Conservation (phyloP, 2,113 vertebrate genomes). For the Lontra canadensis region DNA sequence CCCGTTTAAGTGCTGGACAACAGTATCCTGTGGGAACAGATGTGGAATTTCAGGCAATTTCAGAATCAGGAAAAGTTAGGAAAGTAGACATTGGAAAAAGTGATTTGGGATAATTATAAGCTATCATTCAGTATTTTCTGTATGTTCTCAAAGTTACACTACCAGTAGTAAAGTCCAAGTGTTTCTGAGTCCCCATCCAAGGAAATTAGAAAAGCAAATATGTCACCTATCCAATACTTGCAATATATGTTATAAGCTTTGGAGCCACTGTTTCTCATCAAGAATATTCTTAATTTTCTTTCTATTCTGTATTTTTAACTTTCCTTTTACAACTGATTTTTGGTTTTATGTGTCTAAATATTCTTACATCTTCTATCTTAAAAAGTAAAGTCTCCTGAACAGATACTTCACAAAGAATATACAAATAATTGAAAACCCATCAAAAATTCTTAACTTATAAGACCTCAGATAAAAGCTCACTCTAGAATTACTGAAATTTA, state of each 20-base stretch:
- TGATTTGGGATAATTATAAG: background rate
- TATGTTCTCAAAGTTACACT: background rate
- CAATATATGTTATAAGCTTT: background rate
- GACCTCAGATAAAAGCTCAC: background rate
- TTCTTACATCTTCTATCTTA: background rate
- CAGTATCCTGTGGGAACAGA: background rate
- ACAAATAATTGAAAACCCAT: background rate
- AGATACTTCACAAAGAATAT: background rate
- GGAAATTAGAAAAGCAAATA: background rate
- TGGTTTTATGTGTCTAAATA: constrained; percentile 16
- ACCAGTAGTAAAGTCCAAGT: background rate
- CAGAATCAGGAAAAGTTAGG: background rate
- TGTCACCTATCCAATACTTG: background rate
- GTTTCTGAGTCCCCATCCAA: background rate
- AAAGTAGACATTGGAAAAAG: background rate
- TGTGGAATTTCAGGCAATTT: background rate
- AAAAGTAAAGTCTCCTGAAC: background rate
- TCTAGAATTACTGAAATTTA: constrained; percentile 10
- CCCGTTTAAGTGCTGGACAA: background rate
- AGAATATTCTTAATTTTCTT: background rate
- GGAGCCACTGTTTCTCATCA: background rate
- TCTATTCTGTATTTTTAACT: background rate
- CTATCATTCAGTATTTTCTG: background rate
- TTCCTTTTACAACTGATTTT: background rate
- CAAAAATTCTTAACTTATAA: background rate